Evolutionary conservation across 2,113 vertebrate genomes (phyloP), one percentile per base, ranked within the genome.

Genomic region (Cardinalis cardinalis): DNA sequence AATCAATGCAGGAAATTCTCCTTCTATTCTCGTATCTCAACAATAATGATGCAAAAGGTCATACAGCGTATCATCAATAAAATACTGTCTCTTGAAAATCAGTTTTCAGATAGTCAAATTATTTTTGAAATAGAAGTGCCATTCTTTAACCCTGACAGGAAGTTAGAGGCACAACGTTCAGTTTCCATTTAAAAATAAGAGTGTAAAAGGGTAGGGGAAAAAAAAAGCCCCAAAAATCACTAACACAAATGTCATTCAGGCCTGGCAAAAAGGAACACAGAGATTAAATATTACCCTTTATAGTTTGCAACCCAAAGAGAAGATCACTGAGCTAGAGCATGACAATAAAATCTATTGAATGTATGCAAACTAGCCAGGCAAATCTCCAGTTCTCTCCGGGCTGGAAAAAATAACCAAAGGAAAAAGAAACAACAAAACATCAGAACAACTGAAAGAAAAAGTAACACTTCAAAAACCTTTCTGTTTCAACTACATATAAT

Each of bases 11-110:
- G 64, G 48, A 93, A 89, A 85, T 84, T 69, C 40, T 95, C 52
- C 29, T 89, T 68, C 64, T 76, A 7, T 61, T 82, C 87, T 68
- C 3, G 1, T 82, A 76, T 52, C 69, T 85, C 77, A 85, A 52
- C 81, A 74, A 44, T 52, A 92, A 92, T 44, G 81, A 85, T 77
- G 59, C 68, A 77, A 92, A 95, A 95, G 95, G 95, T 95, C 89
- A 92, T 66, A 40, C 66, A 60, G 58, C 73, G 24, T 55, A 93
- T 90, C 91, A 92, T 70, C 81, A 90, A 89, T 92, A 95, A 84
- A 95, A 72, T 40, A 29, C 76, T 55, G 75, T 94, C 75, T 92
- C 55, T 68, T 84, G 74, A 93, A 92, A 94, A 94, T 92, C 90
- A 82, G 66, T 82, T 95, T 95, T 93, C 88, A 78, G 83, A 88